Base-by-base conservation (phyloP, 1,140 invertebrate genomes). In the Helicoverpa zea region DNA sequence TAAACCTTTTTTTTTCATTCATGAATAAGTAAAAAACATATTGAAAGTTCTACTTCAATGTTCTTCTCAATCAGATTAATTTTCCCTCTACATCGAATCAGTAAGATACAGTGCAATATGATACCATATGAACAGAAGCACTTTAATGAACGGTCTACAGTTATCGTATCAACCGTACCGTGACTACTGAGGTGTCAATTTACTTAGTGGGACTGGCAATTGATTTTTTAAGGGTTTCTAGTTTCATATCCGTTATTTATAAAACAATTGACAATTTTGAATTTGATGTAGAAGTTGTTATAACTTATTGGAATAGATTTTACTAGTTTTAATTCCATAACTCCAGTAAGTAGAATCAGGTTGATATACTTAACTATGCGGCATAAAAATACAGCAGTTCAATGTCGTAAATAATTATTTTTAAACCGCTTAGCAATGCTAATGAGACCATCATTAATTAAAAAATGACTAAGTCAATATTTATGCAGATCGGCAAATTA, bases 121-220 rank as follows among this genome's bases (percentile, higher is more conserved):
- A 66, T 16, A 66, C 63, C 16, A 66, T 66, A 11, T 7, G 23
- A 16, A 49, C 64, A 68, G 43, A 49, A 68, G 43, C 43, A 49
- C 43, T 23, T 68, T 49, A 68, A 68, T 47, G 10, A 49, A 29
- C 58, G 58, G 56, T 59, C 52, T 54, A 4, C 14, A 59, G 63
- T 66, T 47, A 16, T 16, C 13, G 63, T 18, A 47, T n/a, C 3
- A 68, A 68, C n/a, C 18, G 64, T 68, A 18, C 43, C 64, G 64
- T 49, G n/a, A 68, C 64, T 14, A 18, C 30, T 13, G 29, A 11
- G 2, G 64, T 68, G 12, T 68, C 16, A 49, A 4, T 47, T 66
- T 68, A 68, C 64, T 11, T 49, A 7, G 43, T 13, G n/a, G 29
- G 11, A 29, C 7, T 68, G 43, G 18, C 64, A 68, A 68, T 49